These are phyloP conservation scores for Drosophila falleni DNA, from an alignment of 2,888 invertebrate genomes.

Conservation along the genomic window DNA sequence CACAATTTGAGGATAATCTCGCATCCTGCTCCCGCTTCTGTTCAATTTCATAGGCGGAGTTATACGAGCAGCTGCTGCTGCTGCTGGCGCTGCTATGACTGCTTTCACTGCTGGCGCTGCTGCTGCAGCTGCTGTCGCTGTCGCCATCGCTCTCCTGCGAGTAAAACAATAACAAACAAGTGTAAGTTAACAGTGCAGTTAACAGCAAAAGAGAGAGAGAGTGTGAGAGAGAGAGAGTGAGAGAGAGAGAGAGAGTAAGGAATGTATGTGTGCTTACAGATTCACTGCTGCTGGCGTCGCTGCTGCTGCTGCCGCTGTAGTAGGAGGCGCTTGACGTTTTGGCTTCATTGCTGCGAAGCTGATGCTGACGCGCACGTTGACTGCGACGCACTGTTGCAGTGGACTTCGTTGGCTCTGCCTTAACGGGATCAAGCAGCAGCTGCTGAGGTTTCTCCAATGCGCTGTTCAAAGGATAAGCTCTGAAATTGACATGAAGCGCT, in stretches of 20 bases:
- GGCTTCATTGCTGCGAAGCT: conserved; percentile 40
- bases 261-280: conserved; percentile 55
- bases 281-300: conserved; percentile 58
- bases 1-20: conserved; percentile 86
- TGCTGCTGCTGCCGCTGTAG: conserved; percentile 42
- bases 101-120: conserved; percentile 50
- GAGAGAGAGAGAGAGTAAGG: neutral
- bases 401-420: conserved; percentile 7
- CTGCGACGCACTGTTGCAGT: conserved; percentile 47
- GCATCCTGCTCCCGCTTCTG: conserved; percentile 54
- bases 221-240: neutral
- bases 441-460: conserved; percentile 86
- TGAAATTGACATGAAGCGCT: conserved; percentile 79
- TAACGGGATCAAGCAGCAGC: conserved; percentile 21
- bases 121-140: conserved; percentile 55
- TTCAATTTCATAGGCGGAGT: conserved; percentile 73
- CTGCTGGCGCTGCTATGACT: conserved; percentile 38
- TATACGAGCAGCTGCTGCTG: conserved; percentile 24
- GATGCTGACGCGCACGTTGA: conserved; percentile 49
- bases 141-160: conserved; percentile 68
- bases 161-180: neutral
- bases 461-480: conserved; percentile 97
- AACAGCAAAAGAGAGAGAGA: neutral
- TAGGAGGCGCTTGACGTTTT: conserved; percentile 31
- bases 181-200: neutral